Evolutionary conservation across 2,113 vertebrate species (phyloP), one percentile per base, ranked within the genome.

Genomic region (Onychorhynchus coronatus): DNA sequence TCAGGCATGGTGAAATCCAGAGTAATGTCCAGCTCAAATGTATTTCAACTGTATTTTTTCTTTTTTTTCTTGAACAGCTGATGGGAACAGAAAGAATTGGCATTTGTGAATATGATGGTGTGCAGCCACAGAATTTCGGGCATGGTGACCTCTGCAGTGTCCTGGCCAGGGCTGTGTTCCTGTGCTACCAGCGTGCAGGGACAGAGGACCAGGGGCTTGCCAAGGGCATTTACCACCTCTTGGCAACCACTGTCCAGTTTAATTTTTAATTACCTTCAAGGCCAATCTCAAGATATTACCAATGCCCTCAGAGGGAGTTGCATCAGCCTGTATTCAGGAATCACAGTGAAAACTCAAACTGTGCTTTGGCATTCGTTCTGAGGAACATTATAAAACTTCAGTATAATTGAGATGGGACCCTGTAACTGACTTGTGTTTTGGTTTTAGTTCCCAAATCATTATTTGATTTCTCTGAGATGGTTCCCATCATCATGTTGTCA

Each of bases 341-440:
- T 93, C 47, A 70, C 68, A 65, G 49, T n/a, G 41, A 92, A 94
- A 94, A 61, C 22, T 41, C 65, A 94, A 95, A 68, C 79, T 91
- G 90, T 94, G 39, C 25, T 95, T 96, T 93, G 83, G 82, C 88
- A 78, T 75, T 86, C 2, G 3, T 92, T 90, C 88, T 77, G 72
- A 86, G 65, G 41, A 56, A 44, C 12, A 80, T 58, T 88, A 90
- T 30, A 39, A 76, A 90, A 62, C 33, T 71, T 77, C 6, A 44
- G 19, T 44, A 49, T 63, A 68, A 81, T 41, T 92, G 73, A 92
- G 50, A 80, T 70, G 67, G 80, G 47, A 85, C 39, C 12, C 37
- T 79, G 37, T 58, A 88, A 76, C 9, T 28, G 63, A 66, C 37
- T 16, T n/a, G 5, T 59, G 15, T 73, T 73, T 53, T 72, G 28